Evolutionary conservation across 2,797 vertebrate genomes (phyloP), one percentile per base, ranked within the genome.

Genomic region (Catharus ustulatus): DNA sequence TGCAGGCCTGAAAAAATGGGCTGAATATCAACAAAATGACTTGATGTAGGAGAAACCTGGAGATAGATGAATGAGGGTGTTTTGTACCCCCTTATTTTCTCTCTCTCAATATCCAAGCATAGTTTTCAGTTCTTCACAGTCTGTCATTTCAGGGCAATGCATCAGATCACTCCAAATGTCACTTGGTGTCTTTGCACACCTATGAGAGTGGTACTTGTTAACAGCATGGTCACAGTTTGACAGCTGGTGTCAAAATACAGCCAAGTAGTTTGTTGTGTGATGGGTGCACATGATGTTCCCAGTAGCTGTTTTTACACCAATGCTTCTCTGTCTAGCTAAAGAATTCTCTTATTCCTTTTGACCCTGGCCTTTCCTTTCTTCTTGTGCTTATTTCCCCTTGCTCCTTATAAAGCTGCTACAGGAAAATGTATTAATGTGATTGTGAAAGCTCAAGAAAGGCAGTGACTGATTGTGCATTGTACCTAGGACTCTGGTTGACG

Each of bases 191-290:
- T 95, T 84, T 57, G 45, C 52, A 76, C 86, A 89, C 83, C 71
- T 95, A 10, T 62, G 74, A 93, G 51, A 81, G 32, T 30, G 19
- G 36, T 82, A 71, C 63, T 74, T 93, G 63, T 71, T 90, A 88
- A 91, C 38, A 90, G 76, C 79, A 74, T 75, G 90, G 94, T 78
- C 92, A 72, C 69, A 81, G 32, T 68, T 81, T 91, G 96, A 95
- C 92, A 94, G 92, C 46, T 66, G 58, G 84, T 90, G 75, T 94
- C 87, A 94, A 94, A 95, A 95, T 89, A 94, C 15, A 96, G 62
- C 82, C 64, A 67, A 90, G 68, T 42, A 43, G 23, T 67, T 38
- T 74, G 69, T 57, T 77, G 79, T 89, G 76, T 85, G 90, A 87
- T 49, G 64, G 49, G 26, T 67, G 52, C 72, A 74, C 7, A 17